phyloP scores from a whole-genome alignment of 2,888 invertebrate species.

The Synergus umbraculus region DNA sequence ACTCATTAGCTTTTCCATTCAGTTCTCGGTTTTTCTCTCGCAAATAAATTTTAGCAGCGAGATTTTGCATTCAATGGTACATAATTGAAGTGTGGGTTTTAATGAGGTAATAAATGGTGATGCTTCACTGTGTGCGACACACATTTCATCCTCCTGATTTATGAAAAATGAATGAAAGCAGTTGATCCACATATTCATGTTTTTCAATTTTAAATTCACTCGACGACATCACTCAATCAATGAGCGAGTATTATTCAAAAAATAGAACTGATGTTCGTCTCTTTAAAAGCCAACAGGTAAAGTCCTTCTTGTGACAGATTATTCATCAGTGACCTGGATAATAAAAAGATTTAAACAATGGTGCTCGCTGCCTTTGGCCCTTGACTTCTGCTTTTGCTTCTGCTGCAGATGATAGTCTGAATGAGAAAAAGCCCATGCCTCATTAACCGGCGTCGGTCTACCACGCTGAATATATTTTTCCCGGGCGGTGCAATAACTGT shows the following conservation, averaged over 20 bases:
- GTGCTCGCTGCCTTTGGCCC: neutral
- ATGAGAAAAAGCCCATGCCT: neutral
- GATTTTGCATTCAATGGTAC: neutral
- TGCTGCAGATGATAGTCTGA: conserved; percentile 1
- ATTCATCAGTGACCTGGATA: conserved; percentile 11
- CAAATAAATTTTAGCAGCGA: neutral
- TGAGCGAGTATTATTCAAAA: neutral
- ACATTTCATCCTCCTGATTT: conserved; percentile 18
- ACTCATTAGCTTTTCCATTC: neutral
- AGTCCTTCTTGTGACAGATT: neutral
- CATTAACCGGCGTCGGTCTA: conserved; percentile 1
- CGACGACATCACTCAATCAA: conserved; percentile 2
- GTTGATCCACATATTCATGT: neutral
- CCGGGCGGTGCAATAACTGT: conserved; percentile 22
- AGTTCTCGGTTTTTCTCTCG: neutral
- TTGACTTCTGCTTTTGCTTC: neutral
- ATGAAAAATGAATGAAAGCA: conserved; percentile 13
- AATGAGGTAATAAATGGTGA: conserved; percentile 1
- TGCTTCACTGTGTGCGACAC: neutral
- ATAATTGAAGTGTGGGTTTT: conserved; percentile 7
- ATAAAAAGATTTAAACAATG: neutral
- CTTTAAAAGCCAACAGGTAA: neutral
- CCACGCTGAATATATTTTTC: neutral
- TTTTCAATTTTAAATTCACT: conserved; percentile 5
- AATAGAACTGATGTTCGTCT: neutral